Base-by-base conservation (phyloP, 2,888 invertebrate species). In the Noctua fimbriata region DNA sequence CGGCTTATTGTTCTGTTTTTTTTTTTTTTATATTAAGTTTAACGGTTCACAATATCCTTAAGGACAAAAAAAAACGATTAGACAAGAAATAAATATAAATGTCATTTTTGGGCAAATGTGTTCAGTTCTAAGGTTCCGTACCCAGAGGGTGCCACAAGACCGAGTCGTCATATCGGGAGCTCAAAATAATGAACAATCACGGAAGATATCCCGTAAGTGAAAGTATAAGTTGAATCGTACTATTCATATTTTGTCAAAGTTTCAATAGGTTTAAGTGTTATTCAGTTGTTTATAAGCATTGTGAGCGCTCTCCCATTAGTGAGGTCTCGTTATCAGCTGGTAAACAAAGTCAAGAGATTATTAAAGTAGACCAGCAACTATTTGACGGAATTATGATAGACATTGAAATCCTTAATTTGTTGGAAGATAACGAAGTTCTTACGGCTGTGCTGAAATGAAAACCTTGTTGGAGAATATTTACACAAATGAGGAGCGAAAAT, bases 231-330 rank as follows among this genome's bases (percentile, higher is more conserved):
- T n/a, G n/a, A n/a, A n/a, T n/a, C n/a, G n/a, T n/a, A n/a, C n/a
- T n/a, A n/a, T n/a, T n/a, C n/a, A n/a, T n/a, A n/a, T n/a, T n/a
- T n/a, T n/a, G n/a, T n/a, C n/a, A n/a, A n/a, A n/a, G n/a, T n/a
- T n/a, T n/a, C n/a, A n/a, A n/a, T n/a, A n/a, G n/a, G n/a, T n/a
- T n/a, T n/a, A 83, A 92, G 90, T 92, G 91, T 91, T 92, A 91
- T 92, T 91, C 89, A 90, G 92, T 92, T 92, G 93, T 93, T 93
- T 93, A 93, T 87, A 90, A 92, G 89, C 82, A 88, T 85, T 85
- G 75, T 85, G 76, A 74, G 63, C 85, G 83, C 86, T 87, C 86
- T 82, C 82, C 90, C 91, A 92, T 93, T 92, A 92, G 65, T 66
- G 44, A 66, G 65, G 44, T 77, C 89, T 91, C 92, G 91, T 92